Evolutionary conservation across 2,113 vertebrate genomes (phyloP).

Genomic region (Zapus hudsonius): DNA sequence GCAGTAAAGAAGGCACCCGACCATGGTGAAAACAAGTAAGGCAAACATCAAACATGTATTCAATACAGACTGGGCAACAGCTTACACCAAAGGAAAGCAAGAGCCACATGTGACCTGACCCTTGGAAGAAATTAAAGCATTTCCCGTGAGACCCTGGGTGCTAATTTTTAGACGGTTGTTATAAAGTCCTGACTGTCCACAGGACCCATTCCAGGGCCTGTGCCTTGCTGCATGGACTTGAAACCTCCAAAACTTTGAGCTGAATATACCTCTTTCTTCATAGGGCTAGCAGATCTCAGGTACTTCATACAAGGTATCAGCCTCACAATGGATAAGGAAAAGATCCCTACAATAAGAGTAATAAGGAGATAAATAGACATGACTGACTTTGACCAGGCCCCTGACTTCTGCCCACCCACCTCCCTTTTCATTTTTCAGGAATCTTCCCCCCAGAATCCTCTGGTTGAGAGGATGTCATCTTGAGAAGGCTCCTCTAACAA

Average conservation of each 20-base stretch:
- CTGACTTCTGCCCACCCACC: not conserved
- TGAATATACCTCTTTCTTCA: not conserved
- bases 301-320: not conserved
- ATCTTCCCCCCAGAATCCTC: not conserved
- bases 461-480: not conserved
- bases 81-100: not conserved
- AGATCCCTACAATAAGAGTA: not conserved
- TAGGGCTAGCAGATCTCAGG: not conserved
- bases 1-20: too few relatives aligned
- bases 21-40: too few relatives aligned
- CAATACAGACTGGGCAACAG: not conserved
- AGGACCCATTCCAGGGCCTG: not conserved
- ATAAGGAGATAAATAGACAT: not conserved
- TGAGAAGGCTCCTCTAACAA: not conserved
- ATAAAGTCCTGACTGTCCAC: not conserved
- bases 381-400: not conserved
- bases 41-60: not conserved
- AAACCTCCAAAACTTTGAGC: not conserved
- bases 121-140: not conserved
- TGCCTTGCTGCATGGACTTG: too few relatives aligned
- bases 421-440: slow-evolving; percentile 13
- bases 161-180: not conserved
- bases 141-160: not conserved
- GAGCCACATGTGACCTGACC: too few relatives aligned
- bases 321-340: not conserved